Evolutionary conservation across 1,140 invertebrate species (phyloP).

Genomic region (Eriocheir sinensis): DNA sequence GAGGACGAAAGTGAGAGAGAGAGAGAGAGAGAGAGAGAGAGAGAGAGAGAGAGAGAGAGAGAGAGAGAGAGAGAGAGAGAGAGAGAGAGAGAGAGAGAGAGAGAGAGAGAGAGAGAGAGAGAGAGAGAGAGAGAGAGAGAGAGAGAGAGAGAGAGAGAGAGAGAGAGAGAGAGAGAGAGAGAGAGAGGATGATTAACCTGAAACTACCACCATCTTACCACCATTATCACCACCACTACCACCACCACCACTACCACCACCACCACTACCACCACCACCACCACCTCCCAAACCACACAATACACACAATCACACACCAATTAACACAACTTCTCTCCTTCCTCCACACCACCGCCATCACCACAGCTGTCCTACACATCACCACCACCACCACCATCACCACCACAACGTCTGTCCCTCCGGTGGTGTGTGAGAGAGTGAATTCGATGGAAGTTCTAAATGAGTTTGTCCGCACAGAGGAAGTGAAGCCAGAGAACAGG

Average conservation of each 20-base stretch:
- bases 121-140: too few relatives aligned
- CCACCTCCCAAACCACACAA: neutral
- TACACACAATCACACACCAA: neutral
- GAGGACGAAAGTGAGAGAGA: too few relatives aligned
- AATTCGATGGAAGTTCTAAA: slow-evolving; percentile 17
- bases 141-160: too few relatives aligned
- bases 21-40: too few relatives aligned
- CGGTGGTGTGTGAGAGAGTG: neutral
- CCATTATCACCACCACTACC: too few relatives aligned
- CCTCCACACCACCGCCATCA: neutral
- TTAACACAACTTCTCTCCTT: too few relatives aligned
- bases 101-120: too few relatives aligned
- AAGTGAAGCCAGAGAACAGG: slow-evolving; percentile 1
- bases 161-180: too few relatives aligned
- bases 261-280: neutral
- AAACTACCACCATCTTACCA: neutral
- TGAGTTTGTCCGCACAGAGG: neutral
- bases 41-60: too few relatives aligned
- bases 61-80: too few relatives aligned
- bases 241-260: neutral
- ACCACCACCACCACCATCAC: neutral
- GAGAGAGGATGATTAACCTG: neutral
- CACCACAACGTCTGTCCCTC: neutral
- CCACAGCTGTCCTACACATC: neutral
- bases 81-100: too few relatives aligned